Base-by-base conservation (phyloP, 1,140 invertebrate species). In the Lutraria rhynchaena region DNA sequence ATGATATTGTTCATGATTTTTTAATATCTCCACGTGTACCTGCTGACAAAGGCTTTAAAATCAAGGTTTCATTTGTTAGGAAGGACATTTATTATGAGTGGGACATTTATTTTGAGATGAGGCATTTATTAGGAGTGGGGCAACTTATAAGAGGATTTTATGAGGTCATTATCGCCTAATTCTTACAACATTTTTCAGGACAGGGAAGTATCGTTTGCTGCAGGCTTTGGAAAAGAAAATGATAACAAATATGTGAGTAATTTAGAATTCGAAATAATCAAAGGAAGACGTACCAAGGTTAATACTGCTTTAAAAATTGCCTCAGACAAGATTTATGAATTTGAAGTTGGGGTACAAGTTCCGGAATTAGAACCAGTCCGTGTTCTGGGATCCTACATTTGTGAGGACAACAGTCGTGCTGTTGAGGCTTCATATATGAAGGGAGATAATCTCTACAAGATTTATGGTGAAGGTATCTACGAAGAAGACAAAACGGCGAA, bases 191-290 rank as follows among this genome's bases (percentile, higher is more conserved):
- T n/a, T 7, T 19, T 65, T 24, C n/a, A 67, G 55, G 37, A 80
- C 1, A 31, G 65, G 44, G 60, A 80, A 46, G 53, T 81, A 57
- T 61, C 58, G 2, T 81, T 81, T 53, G 69, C 69, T 55, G 58
- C 51, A 41, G 70, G 29, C 13, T 73, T 81, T 55, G 78, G 70
- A 17, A 61, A 61, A 51, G 69, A 81, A 33, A 63, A 51, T 35
- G 69, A 65, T 17, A 74, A 81, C 46, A 81, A 63, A 74, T 81
- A 81, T 65, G 35, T 74, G 0, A 81, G 69, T 29, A 81, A 81
- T 55, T 27, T 81, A 24, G 78, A 81, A 49, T 81, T 81, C 55
- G 78, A 81, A 61, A 63, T 73, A 7, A 73, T 73, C 24, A 73
- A 73, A 65, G 78, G 78, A 15, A 31, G 69, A 51, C 71, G 58